Evolutionary conservation across 2,797 vertebrate genomes (phyloP).

Genomic region (Pseudocheirus occidentalis): DNA sequence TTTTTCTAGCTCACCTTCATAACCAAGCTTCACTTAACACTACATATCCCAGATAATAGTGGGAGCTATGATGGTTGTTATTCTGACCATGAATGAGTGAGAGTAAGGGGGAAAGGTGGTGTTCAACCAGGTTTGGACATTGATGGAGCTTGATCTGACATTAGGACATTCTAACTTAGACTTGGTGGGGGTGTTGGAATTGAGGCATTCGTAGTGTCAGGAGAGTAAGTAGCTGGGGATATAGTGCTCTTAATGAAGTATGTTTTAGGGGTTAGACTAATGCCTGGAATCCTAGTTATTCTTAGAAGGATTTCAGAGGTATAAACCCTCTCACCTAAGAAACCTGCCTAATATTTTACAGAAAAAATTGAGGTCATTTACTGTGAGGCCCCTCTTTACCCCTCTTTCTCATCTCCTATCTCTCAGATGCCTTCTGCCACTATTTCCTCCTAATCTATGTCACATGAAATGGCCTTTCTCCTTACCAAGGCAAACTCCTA

Average conservation of each 20-base stretch:
- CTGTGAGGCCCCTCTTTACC: background rate
- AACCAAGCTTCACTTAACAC: background rate
- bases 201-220: background rate
- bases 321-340: background rate
- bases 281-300: background rate
- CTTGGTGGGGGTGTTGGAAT: background rate
- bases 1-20: background rate
- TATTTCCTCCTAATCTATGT: background rate
- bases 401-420: background rate
- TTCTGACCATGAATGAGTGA: background rate
- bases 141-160: background rate
- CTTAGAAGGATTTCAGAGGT: background rate
- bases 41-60: background rate
- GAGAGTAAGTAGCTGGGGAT: background rate
- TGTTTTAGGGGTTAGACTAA: background rate
- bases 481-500: background rate
- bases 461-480: background rate
- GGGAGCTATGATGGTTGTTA: background rate
- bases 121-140: background rate
- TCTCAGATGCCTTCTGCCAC: background rate
- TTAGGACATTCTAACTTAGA: background rate
- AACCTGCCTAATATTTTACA: background rate
- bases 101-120: background rate
- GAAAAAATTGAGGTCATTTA: background rate
- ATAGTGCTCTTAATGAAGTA: background rate